Evolutionary conservation across 2,113 vertebrate genomes (phyloP), one percentile per base, ranked within the genome.

Genomic region (Corynorhinus townsendii): DNA sequence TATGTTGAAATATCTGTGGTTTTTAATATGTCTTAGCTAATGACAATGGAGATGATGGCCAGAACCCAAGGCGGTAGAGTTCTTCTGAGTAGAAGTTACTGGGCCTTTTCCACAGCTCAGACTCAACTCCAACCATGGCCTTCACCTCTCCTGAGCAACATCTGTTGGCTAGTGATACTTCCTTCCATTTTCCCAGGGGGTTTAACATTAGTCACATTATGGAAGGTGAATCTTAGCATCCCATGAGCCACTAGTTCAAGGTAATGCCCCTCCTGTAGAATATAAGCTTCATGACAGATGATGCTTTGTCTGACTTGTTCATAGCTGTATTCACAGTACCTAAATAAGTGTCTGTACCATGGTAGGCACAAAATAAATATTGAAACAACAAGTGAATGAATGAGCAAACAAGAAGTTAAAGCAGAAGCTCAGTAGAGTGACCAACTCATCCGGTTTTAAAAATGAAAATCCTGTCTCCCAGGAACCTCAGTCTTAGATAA

Each of bases 181-280:
- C 24, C 62, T 9, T 12, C 4, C 26, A 0, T 56, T 7, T 5
- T 35, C 38, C 15, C 1, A 1, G 6, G 4, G n/a, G 7, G 5
- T 28, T 38, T 80, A 33, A 76, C 9, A 17, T 30, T 11, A 38
- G 17, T 26, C 2, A 2, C 17, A 24, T 19, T 26, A 3, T 64
- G 30, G 82, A 54, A 4, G 16, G 7, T 80, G 38, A 80, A 56
- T 7, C 5, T 83, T 26, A 52, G 20, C 19, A 59, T 69, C 24
- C 24, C 3, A 45, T 2, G 14, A n/a, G 7, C 19, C n/a, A 38
- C 43, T 40, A 28, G 3, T 75, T 11, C 15, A 83, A 76, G 71
- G 7, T 43, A 24, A 71, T 14, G 22, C 1, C 20, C 28, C 35
- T 40, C 24, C n/a, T 59, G 4, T 30, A 19, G 20, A 92, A n/a